Evolutionary conservation across 2,888 invertebrate species (phyloP), one percentile per base, ranked within the genome.

Genomic region (Melieria crassipennis): DNA sequence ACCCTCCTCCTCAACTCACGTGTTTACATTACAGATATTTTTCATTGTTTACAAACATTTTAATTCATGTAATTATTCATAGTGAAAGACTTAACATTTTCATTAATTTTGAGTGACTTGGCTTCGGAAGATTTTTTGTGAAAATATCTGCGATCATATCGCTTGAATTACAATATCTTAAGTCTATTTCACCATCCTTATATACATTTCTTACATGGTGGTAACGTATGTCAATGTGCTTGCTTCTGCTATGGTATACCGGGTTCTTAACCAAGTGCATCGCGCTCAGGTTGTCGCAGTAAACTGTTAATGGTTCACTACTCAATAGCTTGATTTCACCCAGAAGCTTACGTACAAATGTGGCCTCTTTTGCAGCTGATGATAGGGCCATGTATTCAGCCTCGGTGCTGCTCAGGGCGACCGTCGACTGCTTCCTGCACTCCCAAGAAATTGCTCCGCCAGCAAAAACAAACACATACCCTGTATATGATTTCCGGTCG

Each of bases 401-500:
- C 55, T 74, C 71, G n/a, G 70, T 75, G 71, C 72, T 72, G 66
- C 67, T 65, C n/a, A 75, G 65, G 4, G 76, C 76, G 1, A 74
- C 75, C 13, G 73, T 63, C n/a, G 61, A 47, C 42, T 75, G 75
- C 57, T 77, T 76, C 50, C 71, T 75, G 0, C 70, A 71, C 48
- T 75, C 72, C 73, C 71, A 74, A 1, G 74, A 73, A 50, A 75
- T 71, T 7, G 46, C 72, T 5, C 72, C 48, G 7, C 76, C 76
- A 30, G 73, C 75, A 5, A 67, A 43, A 11, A 73, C 52, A 65
- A 76, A 74, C 45, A 62, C 69, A 66, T 73, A 73, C 10, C 74
- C 72, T 3, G 74, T 71, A 69, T 75, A 77, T 7, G 78, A 75
- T 47, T 75, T 78, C 16, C 75, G 57, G 45, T 76, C 73, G 4